phyloP scores from a whole-genome alignment of 2,888 invertebrate genomes.

The Tryphoninae sp. region DNA sequence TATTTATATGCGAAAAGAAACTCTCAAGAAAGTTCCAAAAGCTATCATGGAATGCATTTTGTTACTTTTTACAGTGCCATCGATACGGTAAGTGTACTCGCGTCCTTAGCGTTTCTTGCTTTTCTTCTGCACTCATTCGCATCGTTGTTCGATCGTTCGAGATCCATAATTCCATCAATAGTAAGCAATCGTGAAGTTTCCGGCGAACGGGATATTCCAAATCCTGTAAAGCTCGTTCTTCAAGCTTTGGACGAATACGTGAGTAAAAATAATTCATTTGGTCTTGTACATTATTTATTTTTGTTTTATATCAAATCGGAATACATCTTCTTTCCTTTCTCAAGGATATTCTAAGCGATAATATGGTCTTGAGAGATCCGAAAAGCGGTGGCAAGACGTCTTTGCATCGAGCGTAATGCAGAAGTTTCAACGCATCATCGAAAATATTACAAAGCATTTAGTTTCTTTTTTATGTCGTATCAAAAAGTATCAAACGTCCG shows the following conservation, averaged over 20 bases:
- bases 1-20: constrained; percentile 19
- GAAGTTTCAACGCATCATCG: constrained; percentile 24
- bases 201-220: constrained; percentile 64
- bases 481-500: constrained; percentile 49
- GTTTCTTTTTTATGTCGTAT: constrained; percentile 27
- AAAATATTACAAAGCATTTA: constrained; percentile 56
- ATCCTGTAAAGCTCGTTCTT: constrained; percentile 71
- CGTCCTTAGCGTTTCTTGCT: constrained; percentile 80
- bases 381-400: constrained; percentile 10
- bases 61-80: constrained; percentile 73
- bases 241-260: constrained; percentile 77
- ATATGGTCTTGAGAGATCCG: constrained; percentile 19
- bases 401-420: constrained; percentile 15
- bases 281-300: constrained; percentile 11
- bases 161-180: constrained; percentile 76
- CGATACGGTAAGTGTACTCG: constrained; percentile 79
- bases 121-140: constrained; percentile 80
- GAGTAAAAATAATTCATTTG: constrained; percentile 61
- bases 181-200: constrained; percentile 70
- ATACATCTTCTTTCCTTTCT: constrained; percentile 26
- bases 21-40: not conserved
- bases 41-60: no score
- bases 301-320: constrained; percentile 40
- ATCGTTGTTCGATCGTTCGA: constrained; percentile 76
- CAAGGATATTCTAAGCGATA: constrained; percentile 60